Base-by-base conservation (phyloP, 64 coral and sea anemone species). In the Trachythela sp. region DNA sequence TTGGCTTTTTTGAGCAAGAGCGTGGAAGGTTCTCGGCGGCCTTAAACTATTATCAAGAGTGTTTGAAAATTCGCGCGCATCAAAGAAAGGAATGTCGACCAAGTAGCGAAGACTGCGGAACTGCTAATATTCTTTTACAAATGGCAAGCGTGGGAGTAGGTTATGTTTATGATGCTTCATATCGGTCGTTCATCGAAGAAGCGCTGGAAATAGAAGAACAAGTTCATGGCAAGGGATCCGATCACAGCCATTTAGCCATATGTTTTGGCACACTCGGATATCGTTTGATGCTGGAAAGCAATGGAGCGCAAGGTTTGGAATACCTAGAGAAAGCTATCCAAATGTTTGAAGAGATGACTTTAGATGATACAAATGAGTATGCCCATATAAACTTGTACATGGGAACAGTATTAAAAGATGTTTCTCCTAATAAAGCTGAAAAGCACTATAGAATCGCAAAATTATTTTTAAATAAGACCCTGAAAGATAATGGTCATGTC, bases 1-100 rank as follows among this genome's bases (percentile, higher is more conserved):
- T 77, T 38, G 71, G 71, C 71, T 35, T 27, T 77, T 77, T 4
- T 77, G 71, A 77, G 26, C 71, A 77, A 77, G 71, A 77, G 4
- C 71, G 71, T 35, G 71, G 36, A 32, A 32, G 29, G 2, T 77
- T 27, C 36, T 77, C 36, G 32, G 71, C 3, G 29, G 71, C 71
- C 1, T 13, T 77, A 77, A 4, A 77, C 13, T 18, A 77, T 38
- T 77, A 77, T 18, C 30, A 77, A 35, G 71, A 77, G 32, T 77
- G 8, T 35, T 38, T 77, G 71, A 77, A 77, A 77, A 77, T 77
- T 77, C 71, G 29, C 36, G 71, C 3, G 26, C 3, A 77, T 77
- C 30, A 35, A 27, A 27, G 30, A 77, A 4, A 4, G 26, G 71
- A 77, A 77, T 35, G 31, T 77, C n/a, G 17, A 9, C 1, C 2